Evolutionary conservation across 2,888 invertebrate species (phyloP).

Genomic region (Cheilosia variabilis): DNA sequence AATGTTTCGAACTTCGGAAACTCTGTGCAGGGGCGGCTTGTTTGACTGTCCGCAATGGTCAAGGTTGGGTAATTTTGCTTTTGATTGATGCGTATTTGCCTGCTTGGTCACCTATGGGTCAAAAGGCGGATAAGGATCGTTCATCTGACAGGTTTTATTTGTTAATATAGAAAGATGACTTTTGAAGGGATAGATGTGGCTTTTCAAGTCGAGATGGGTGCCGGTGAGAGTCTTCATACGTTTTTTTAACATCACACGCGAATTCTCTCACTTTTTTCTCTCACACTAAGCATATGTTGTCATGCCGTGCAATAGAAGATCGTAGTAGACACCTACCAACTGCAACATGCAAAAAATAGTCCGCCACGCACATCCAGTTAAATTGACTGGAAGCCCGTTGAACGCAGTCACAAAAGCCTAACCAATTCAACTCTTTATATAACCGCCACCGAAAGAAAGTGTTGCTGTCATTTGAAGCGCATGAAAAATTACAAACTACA

Average conservation of each 20-base stretch:
- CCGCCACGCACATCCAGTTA: constrained; percentile 16
- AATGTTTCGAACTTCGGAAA: constrained; percentile 29
- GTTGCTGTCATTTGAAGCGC: not conserved
- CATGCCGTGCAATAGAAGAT: not conserved
- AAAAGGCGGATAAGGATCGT: not conserved
- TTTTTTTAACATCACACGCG: not conserved
- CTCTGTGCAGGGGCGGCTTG: constrained; percentile 25
- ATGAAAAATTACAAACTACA: constrained; percentile 27
- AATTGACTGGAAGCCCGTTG: constrained; percentile 63
- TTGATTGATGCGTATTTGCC: constrained; percentile 57
- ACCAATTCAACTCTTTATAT: constrained; percentile 72
- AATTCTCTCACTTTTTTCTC: not conserved
- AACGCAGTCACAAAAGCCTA: not conserved
- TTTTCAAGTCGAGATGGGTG: not conserved
- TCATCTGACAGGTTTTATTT: not conserved
- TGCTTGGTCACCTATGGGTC: constrained; percentile 22
- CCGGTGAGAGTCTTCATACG: too few relatives aligned
- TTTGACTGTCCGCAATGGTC: constrained; percentile 48
- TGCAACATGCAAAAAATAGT: not conserved
- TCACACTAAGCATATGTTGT: not conserved
- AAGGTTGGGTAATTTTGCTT: constrained; percentile 25
- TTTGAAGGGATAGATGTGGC: too few relatives aligned
- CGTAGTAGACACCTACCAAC: not conserved
- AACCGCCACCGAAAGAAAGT: not conserved
- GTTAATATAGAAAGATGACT: not conserved